Base-by-base conservation (phyloP, 2,888 invertebrate species). In the Leptinotarsa tumamoca region DNA sequence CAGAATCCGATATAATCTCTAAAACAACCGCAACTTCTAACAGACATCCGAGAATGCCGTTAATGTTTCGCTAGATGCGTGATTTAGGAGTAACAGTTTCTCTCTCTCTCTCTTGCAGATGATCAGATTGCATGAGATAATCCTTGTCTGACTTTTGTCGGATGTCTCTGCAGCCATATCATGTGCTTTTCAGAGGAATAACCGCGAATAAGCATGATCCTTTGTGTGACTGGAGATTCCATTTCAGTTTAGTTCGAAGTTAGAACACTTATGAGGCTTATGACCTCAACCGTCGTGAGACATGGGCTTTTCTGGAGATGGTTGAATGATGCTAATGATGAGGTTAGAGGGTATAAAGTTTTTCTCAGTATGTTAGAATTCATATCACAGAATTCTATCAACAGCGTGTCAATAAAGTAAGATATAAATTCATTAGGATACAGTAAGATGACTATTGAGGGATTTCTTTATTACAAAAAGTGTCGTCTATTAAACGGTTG, bases 121-220 rank as follows among this genome's bases (percentile, higher is more conserved):
- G 18, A 69, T 23, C n/a, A 56, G 54, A 69, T 69, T 51, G 69
- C 69, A 43, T 69, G 43, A 33, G 43, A 69, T 63, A 63, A 63
- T 63, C 63, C 33, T 63, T 63, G 63, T 63, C 63, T 63, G 33
- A 63, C 63, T 15, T 27, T 33, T 33, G 63, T 63, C 27, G 63
- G 15, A 63, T 63, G 63, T 63, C 33, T 27, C 63, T 63, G 33
- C 63, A 63, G 33, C 27, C 63, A 17, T 10, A 68, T 75, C 75
- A 72, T 70, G 75, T 70, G 72, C 51, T 52, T 23, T 21, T 58
- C 54, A 70, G 52, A 76, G 72, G 70, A 72, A 76, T 73, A 76
- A 76, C 72, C 72, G 70, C 70, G 50, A 58, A 67, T 76, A 51
- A 70, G 72, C 72, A 76, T 66, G 73, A 63, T 76, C 70, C 75